These are phyloP conservation scores for Onthophagus sagittarius DNA, from an alignment of 2,888 invertebrate species.

Conservation along the genomic window DNA sequence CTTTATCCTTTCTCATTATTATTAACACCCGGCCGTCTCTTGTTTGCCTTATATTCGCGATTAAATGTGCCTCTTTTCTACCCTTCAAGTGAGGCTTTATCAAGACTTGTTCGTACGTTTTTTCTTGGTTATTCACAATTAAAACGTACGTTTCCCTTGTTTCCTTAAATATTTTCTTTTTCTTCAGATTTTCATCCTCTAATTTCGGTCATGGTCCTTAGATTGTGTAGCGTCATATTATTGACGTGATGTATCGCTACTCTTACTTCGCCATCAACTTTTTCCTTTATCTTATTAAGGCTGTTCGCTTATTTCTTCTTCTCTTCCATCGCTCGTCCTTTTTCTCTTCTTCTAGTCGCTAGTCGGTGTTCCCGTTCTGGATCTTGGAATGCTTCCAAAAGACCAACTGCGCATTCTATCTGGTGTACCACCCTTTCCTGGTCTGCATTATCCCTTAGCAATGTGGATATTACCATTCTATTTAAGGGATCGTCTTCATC, in stretches of 20 bases:
- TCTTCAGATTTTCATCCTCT: too few relatives aligned
- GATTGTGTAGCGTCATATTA: not conserved
- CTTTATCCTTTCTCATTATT: not conserved
- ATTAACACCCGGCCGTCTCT: not conserved
- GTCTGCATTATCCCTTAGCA: too few relatives aligned
- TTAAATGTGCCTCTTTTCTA: not conserved
- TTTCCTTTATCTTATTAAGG: not conserved
- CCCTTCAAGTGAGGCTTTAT: not conserved
- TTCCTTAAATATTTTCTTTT: too few relatives aligned
- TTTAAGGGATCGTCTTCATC: too few relatives aligned
- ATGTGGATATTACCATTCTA: too few relatives aligned
- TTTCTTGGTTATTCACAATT: not conserved
- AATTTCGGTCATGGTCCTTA: not conserved
- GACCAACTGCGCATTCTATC: too few relatives aligned
- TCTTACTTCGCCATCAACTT: not conserved
- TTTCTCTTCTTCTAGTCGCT: too few relatives aligned
- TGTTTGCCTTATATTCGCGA: not conserved
- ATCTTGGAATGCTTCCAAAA: too few relatives aligned
- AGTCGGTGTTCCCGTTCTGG: too few relatives aligned
- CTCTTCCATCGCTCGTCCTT: too few relatives aligned
- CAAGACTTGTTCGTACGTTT: not conserved
- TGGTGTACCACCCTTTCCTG: too few relatives aligned
- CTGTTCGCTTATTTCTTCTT: not conserved
- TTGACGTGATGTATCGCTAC: not conserved
- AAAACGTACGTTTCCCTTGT: not conserved